Evolutionary conservation across 1,140 invertebrate genomes (phyloP).

Genomic region (Lycorma delicatula): DNA sequence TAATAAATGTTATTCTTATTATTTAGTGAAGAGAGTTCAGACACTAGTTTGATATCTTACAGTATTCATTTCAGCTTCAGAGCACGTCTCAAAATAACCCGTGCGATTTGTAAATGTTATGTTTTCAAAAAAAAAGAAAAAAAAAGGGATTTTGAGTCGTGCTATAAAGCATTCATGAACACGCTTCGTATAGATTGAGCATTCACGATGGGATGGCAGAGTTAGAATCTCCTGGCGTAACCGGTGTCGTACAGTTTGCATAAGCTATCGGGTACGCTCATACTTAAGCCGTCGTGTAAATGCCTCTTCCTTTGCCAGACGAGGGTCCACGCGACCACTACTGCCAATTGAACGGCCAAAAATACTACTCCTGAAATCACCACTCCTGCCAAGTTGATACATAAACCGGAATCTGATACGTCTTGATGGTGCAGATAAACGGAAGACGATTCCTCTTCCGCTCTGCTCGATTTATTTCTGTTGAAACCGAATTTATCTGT

Average conservation of each 20-base stretch:
- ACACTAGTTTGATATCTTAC: too few species aligned
- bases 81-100: too few species aligned
- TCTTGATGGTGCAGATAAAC: conserved; percentile 45
- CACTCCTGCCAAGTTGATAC: conserved; percentile 62
- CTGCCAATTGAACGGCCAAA: conserved; percentile 68
- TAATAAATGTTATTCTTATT: too few species aligned
- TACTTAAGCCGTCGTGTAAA: conserved; percentile 33
- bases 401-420: too few species aligned
- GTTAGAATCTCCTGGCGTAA: conserved; percentile 74
- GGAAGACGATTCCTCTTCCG: conserved; percentile 31
- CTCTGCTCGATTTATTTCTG: conserved; percentile 35
- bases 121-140: too few species aligned
- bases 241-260: conserved; percentile 80
- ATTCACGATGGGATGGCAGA: too few species aligned
- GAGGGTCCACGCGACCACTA: conserved; percentile 74
- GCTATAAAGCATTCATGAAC: too few species aligned
- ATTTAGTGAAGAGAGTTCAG: too few species aligned
- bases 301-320: conserved; percentile 61
- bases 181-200: too few species aligned
- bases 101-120: too few species aligned
- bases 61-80: too few species aligned
- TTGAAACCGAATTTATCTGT: conserved; percentile 86
- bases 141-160: too few species aligned
- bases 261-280: conserved; percentile 49
- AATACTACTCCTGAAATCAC: conserved; percentile 75